Conservation (phyloP, 2,113 vertebrate genomes). For the Sturnus vulgaris region DNA sequence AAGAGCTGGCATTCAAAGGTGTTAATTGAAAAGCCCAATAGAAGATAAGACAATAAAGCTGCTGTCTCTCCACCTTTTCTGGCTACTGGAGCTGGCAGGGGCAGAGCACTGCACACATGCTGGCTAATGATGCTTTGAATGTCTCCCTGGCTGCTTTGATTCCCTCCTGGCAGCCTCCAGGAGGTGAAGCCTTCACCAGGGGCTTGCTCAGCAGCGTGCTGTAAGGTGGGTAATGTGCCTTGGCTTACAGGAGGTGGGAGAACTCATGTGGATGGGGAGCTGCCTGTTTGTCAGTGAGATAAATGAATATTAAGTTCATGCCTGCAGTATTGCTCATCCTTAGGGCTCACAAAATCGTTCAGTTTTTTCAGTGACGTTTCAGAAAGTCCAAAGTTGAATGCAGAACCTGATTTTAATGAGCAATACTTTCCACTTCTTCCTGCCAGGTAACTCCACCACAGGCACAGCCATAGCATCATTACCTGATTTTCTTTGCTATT, state of each 20-base stretch:
- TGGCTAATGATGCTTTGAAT: not conserved
- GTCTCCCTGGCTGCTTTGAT: not conserved
- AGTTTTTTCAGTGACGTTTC: not conserved
- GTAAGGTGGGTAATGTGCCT: not conserved
- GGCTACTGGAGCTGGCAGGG: not conserved
- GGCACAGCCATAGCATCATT: not conserved
- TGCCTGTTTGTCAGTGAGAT: not conserved
- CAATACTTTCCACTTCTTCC: not conserved
- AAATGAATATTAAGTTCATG: not conserved
- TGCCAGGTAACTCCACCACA: not conserved
- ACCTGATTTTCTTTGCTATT: not conserved
- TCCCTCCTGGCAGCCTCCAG: not conserved
- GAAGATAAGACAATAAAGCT: not conserved
- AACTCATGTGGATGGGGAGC: not conserved
- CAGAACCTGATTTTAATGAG: not conserved
- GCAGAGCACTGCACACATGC: not conserved
- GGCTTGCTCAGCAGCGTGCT: not conserved
- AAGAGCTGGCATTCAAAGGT: not conserved
- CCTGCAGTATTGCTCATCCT: not conserved
- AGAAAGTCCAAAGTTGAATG: not conserved
- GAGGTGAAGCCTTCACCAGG: not conserved
- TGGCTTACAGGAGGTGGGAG: not conserved
- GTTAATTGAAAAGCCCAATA: not conserved
- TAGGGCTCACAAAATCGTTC: not conserved
- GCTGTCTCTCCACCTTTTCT: not conserved